A percentile compares a stretch with the other conserved stretches of the same genome.
These are phyloP conservation scores for Cryptocephalus primarius DNA, from an alignment of 2,888 invertebrate genomes.

Conservation along the genomic window DNA sequence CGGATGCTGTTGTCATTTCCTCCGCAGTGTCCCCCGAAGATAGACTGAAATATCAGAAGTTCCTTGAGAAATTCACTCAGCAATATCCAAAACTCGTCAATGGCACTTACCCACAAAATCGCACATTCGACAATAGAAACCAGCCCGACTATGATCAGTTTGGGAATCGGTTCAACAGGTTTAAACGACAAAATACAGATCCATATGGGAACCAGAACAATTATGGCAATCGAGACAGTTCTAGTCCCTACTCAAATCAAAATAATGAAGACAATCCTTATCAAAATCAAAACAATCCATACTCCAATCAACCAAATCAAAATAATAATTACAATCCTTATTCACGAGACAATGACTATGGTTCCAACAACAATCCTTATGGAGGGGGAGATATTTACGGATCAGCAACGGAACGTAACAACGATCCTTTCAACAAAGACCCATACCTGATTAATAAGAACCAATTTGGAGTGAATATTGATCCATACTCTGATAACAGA, in stretches of 20 bases:
- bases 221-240: slow-evolving; percentile 2
- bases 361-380: not conserved
- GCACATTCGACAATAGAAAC: slow-evolving; percentile 9
- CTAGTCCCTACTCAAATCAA: slow-evolving; percentile 7
- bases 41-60: slow-evolving; percentile 51
- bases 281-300: slow-evolving; percentile 6
- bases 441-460: slow-evolving; percentile 27
- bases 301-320: slow-evolving; percentile 7
- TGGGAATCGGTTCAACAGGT: slow-evolving; percentile 17
- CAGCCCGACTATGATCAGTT: slow-evolving; percentile 17
- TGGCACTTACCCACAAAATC: not conserved
- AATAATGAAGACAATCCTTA: slow-evolving; percentile 3
- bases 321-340: slow-evolving; percentile 5
- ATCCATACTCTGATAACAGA: slow-evolving; percentile 24
- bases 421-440: slow-evolving; percentile 23
- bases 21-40: slow-evolving; percentile 56
- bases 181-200: slow-evolving; percentile 21
- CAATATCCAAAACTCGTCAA: slow-evolving; percentile 34
- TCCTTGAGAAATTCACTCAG: slow-evolving; percentile 50
- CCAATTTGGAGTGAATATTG: slow-evolving; percentile 29
- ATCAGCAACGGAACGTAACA: slow-evolving; percentile 7
- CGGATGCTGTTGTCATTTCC: slow-evolving; percentile 77
- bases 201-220: not conserved
- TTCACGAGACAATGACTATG: slow-evolving; percentile 10
- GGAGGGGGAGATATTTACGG: not conserved